Evolutionary conservation across 2,888 invertebrate species (phyloP).

Genomic region (Formica aserva): DNA sequence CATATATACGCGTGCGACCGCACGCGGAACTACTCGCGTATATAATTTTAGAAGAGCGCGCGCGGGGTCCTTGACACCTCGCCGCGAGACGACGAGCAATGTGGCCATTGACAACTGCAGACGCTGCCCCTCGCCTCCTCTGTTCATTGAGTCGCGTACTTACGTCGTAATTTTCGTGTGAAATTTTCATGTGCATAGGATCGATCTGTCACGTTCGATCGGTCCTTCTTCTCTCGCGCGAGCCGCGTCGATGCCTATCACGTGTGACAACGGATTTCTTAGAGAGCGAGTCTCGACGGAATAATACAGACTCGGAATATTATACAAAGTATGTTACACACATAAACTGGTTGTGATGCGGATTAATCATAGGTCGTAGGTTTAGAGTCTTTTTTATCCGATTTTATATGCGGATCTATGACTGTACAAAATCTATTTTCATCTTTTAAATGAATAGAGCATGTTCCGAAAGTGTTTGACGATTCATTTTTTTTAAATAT

Average conservation of each 20-base stretch:
- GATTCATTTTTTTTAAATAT: not conserved
- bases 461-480: not conserved
- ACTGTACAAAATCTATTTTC: not conserved
- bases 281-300: not conserved
- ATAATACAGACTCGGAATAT: not conserved
- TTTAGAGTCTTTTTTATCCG: not conserved
- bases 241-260: no score
- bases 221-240: not conserved
- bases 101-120: slow-evolving; percentile 68
- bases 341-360: not conserved
- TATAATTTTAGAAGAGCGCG: slow-evolving; percentile 71
- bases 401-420: not conserved
- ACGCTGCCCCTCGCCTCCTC: slow-evolving; percentile 27
- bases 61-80: slow-evolving; percentile 77
- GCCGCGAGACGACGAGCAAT: slow-evolving; percentile 55
- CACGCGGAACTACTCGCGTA: slow-evolving; percentile 58
- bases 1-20: slow-evolving; percentile 52
- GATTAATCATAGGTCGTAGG: not conserved
- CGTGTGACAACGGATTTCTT: not conserved
- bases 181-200: slow-evolving; percentile 19
- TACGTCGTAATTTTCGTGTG: slow-evolving; percentile 1
- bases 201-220: not conserved
- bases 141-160: slow-evolving; percentile 63
- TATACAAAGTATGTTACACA: not conserved
- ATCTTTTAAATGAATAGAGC: not conserved